phyloP scores from a whole-genome alignment of 2,113 vertebrate genomes.

The Calidris pugnax region DNA sequence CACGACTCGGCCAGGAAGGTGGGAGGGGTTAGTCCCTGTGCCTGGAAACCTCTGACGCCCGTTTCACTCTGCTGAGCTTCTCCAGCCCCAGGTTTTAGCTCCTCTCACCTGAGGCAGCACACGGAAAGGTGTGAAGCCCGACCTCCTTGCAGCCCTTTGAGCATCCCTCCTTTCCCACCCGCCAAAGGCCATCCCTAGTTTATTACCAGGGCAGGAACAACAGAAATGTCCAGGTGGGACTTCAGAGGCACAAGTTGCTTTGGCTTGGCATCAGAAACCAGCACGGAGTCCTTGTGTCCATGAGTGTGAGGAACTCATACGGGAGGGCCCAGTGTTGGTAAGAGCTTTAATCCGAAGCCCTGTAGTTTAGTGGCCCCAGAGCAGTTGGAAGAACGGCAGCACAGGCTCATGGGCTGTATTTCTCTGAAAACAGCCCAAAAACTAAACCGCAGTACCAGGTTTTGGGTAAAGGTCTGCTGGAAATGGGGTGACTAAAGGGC shows the following conservation, averaged over 20 bases:
- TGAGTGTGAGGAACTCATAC: too few relatives aligned
- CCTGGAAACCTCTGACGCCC: not conserved
- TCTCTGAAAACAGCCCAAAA: not conserved
- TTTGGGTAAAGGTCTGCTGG: not conserved
- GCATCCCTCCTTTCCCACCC: not conserved
- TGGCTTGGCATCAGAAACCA: not conserved
- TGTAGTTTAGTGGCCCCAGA: not conserved
- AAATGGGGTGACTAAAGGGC: not conserved
- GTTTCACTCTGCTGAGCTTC: not conserved
- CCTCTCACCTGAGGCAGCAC: not conserved
- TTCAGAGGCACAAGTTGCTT: not conserved
- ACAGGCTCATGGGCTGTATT: not conserved
- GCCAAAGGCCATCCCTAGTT: rapidly evolving
- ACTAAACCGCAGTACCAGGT: not conserved
- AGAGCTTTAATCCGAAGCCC: not conserved
- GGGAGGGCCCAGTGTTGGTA: not conserved
- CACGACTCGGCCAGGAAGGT: rapidly evolving
- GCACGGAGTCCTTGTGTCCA: rapidly evolving
- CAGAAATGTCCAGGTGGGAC: not conserved
- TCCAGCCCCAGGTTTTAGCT: not conserved
- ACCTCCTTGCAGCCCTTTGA: not conserved
- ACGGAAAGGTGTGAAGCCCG: not conserved
- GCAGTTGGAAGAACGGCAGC: not conserved
- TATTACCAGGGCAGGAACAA: not conserved
- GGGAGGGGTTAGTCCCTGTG: not conserved